A percentile compares a stretch with the other conserved stretches of the same genome.
Conservation (phyloP, 2,797 vertebrate species). For the Serranus cabrilla region DNA sequence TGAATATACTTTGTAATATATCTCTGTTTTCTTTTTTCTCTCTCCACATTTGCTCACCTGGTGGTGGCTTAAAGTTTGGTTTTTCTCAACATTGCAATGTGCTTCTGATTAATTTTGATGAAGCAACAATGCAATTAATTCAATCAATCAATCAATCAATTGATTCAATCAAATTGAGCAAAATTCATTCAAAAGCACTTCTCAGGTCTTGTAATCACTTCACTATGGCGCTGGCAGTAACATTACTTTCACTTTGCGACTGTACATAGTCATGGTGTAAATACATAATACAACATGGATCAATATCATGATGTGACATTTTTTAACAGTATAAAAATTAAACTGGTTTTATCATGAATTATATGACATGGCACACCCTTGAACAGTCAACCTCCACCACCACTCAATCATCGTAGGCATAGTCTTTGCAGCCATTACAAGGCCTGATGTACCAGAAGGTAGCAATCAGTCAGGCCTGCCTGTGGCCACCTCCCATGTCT, state of each 20-base stretch:
- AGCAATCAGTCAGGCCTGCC: conserved; percentile 63
- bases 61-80: background rate
- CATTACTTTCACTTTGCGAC: conserved; percentile 3
- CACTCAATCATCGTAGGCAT: conserved; percentile 8
- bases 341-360: conserved; percentile 3
- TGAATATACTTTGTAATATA: background rate
- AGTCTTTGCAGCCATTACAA: conserved; percentile 32
- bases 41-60: background rate
- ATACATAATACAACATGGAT: background rate
- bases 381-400: conserved; percentile 9
- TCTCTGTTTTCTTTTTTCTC: background rate
- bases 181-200: background rate
- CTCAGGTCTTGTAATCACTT: background rate
- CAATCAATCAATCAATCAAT: background rate
- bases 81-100: background rate
- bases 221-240: background rate
- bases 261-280: background rate
- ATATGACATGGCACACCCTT: background rate
- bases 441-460: conserved; percentile 61
- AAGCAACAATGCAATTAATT: background rate
- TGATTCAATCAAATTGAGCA: background rate
- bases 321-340: background rate
- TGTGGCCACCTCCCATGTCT: conserved; percentile 57
- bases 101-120: background rate
- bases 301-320: background rate